phyloP scores from a whole-genome alignment of 2,797 vertebrate genomes.

The Amazona ochrocephala region DNA sequence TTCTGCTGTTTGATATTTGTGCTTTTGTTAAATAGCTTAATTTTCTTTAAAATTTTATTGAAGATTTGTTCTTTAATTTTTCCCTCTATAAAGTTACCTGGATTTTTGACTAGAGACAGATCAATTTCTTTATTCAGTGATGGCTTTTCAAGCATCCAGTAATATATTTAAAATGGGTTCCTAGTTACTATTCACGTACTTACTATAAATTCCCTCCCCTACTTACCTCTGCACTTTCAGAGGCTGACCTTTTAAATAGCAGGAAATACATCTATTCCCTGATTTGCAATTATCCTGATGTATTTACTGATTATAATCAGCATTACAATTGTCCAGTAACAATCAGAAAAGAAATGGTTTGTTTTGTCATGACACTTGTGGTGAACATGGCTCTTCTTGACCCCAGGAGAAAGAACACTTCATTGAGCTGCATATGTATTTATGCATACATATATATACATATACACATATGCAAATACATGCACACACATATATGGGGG shows the following conservation, averaged over 20 bases:
- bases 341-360: neutral
- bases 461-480: neutral
- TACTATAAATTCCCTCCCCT: neutral
- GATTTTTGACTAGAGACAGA: neutral
- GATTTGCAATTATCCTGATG: neutral
- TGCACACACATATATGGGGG: neutral
- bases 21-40: neutral
- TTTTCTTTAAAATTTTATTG: neutral
- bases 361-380: neutral
- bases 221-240: neutral
- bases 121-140: neutral
- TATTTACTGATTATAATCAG: neutral
- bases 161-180: neutral
- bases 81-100: neutral
- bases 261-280: neutral
- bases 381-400: neutral
- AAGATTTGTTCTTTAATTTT: neutral
- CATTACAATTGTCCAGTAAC: neutral
- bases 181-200: neutral
- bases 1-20: neutral
- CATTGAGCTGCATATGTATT: neutral
- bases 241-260: neutral
- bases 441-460: neutral
- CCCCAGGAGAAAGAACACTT: neutral
- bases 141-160: neutral